Evolutionary conservation across 2,113 vertebrate species (phyloP), one percentile per base, ranked within the genome.

Genomic region (Pseudorectes ferrugineus): DNA sequence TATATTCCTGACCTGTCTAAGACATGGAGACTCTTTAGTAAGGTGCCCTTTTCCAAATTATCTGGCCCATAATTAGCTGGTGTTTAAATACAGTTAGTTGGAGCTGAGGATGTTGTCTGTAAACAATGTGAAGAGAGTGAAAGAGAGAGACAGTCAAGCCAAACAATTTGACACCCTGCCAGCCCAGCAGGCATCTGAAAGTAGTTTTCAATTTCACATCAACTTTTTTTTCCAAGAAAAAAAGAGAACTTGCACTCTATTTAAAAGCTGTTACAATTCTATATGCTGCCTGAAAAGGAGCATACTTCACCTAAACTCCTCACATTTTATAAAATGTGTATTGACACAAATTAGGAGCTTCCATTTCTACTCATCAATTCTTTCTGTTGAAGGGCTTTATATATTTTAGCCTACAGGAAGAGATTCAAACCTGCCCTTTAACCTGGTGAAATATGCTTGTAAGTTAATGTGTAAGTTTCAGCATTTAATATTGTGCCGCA

Each of bases 181-280:
- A 96, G 84, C 54, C 63, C 68, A 89, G 58, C 65, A 90, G 86
- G 75, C 88, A 91, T 92, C 86, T 82, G 75, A 93, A 93, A 88
- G 31, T 16, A 77, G 63, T 88, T 97, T 92, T 91, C 59, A 83
- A 96, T 95, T 97, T 95, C 95, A 94, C 78, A 95, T 94, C 92
- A 88, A 51, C 62, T 85, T 86, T 82, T 85, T 66, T 70, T 94
- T 70, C 57, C 61, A 94, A 76, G 63, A 63, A 89, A 88, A 88
- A 89, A 94, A 94, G 77, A 92, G 76, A 96, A 95, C 52, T 95
- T 80, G 35, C 5, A 49, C 25, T 82, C 65, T 62, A 22, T 83
- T 83, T 89, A 78, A 91, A 87, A 88, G 35, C 71, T 92, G 63
- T 70, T 93, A 80, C 42, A 75, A 42, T 58, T 66, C 66, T 40